phyloP scores from a whole-genome alignment of 35 echinoderm and acorn worm species.

The Ptychodera flava region DNA sequence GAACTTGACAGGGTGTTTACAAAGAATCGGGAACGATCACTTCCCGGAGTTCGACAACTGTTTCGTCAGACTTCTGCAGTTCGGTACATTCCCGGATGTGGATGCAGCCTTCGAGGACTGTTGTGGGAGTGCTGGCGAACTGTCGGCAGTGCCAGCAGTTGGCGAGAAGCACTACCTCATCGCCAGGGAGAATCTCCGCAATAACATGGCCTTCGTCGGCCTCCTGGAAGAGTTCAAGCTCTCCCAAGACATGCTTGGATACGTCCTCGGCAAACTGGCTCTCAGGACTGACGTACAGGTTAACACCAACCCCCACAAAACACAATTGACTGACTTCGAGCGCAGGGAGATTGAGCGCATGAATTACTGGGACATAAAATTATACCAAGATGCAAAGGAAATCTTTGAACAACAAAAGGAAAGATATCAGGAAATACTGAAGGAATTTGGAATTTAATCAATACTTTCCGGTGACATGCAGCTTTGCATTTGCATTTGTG shows the following conservation, averaged over 20 bases:
- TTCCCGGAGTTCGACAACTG: background rate
- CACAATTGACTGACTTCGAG: background rate
- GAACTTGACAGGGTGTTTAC: background rate
- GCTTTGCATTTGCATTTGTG: no score
- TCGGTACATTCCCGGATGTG: background rate
- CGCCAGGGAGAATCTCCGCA: background rate
- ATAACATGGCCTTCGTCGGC: background rate
- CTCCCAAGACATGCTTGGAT: background rate
- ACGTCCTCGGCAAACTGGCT: background rate
- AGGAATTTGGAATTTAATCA: no score
- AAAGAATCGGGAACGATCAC: background rate
- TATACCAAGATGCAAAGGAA: background rate
- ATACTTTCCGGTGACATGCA: no score
- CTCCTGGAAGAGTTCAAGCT: background rate
- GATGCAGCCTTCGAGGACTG: background rate
- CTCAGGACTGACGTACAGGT: background rate
- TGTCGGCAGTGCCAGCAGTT: background rate
- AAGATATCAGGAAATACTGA: background rate
- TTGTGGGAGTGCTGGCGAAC: background rate
- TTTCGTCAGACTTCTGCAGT: background rate
- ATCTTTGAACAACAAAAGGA: background rate
- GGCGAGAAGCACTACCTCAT: background rate
- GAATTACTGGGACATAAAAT: background rate
- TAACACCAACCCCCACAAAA: background rate
- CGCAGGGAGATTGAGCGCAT: background rate